These are phyloP conservation scores for Poicephalus meyeri DNA, from an alignment of 2,113 vertebrate genomes.

Conservation along the genomic window DNA sequence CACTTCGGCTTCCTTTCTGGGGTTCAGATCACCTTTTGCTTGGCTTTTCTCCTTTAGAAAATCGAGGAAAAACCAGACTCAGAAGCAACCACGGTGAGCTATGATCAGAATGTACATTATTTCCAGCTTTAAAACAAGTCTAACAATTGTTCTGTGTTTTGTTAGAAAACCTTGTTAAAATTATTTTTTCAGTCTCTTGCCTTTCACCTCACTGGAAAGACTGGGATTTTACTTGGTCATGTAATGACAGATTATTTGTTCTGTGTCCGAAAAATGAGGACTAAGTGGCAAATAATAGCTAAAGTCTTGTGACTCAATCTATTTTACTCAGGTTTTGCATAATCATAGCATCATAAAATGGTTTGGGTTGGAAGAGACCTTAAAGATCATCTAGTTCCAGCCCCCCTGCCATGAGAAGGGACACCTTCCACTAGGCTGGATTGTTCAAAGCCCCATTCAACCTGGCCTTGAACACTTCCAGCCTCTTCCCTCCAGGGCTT, in stretches of 20 bases:
- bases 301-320: not conserved
- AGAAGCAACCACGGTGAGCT: conserved; percentile 69
- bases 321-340: not conserved
- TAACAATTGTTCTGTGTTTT: not conserved
- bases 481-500: not conserved
- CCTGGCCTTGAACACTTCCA: not conserved
- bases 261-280: not conserved
- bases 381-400: not conserved
- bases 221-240: not conserved
- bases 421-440: not conserved
- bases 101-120: not conserved
- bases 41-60: conserved; percentile 80
- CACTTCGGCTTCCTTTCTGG: conserved; percentile 53
- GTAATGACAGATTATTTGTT: not conserved
- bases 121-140: not conserved
- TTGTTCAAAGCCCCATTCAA: not conserved
- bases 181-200: not conserved
- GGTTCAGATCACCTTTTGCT: conserved; percentile 74
- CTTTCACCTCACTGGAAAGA: not conserved
- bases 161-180: not conserved
- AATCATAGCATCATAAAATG: not conserved
- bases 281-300: not conserved
- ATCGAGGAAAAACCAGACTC: conserved; percentile 56
- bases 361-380: not conserved
- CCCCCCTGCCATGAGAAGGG: not conserved